Evolutionary conservation across 2,113 vertebrate species (phyloP), one percentile per base, ranked within the genome.

Genomic region (Arvicanthis niloticus): DNA sequence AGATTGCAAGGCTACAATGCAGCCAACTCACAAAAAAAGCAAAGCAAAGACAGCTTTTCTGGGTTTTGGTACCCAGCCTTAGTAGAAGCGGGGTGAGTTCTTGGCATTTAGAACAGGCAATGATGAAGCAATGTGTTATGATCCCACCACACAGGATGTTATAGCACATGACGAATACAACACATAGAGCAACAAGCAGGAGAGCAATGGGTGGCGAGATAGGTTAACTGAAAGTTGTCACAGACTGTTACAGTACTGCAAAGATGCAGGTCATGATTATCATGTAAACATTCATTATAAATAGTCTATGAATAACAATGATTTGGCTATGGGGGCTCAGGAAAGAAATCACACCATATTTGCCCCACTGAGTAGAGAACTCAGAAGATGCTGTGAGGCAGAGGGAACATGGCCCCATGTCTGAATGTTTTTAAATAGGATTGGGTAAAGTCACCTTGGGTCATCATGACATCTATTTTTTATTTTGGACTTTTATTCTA

Each of bases 401-500:
- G 19, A 67, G 70, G 26, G 72, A 90, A 90, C 58, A 94, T 92
- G 53, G 51, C 21, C 53, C 31, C 5, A 17, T 58, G 16, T 75
- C 21, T 53, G 19, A 76, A 75, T 58, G 8, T 34, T 89, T 91
- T 58, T 94, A 97, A 97, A 96, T 94, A 97, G 92, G 93, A 87
- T 4, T 1, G 9, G 65, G n/a, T 11, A 42, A 93, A 65, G 60
- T 48, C 84, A 92, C 73, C 81, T 91, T 45, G 58, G 95, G 89
- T 94, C 96, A 97, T 31, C 31, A 45, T 75, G 86, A 86, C 91
- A 86, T 76, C 77, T 65, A 68, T 89, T 82, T 90, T 91, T 95
- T 89, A 95, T 84, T 96, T 70, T 95, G 45, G 78, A 97, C 93
- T 96, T 97, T 87, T 65, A 73, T 92, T 95, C 93, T 97, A 92